Conservation (phyloP, 2,797 vertebrate species). For the Gymnopithys bicolor region DNA sequence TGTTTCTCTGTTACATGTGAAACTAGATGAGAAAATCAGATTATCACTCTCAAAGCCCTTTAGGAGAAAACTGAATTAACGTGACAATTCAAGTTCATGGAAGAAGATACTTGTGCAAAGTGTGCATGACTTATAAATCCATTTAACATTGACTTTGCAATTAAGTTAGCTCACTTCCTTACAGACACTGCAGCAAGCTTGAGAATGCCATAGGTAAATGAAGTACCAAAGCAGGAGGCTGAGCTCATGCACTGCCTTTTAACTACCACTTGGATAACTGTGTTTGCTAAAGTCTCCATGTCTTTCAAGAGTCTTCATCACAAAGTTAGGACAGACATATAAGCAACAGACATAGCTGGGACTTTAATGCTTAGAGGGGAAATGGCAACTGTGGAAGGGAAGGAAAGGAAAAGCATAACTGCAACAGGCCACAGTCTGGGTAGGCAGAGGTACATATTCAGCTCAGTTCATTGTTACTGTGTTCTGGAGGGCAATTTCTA, state of each 20-base stretch:
- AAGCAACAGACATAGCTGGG: not conserved
- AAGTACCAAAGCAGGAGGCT: not conserved
- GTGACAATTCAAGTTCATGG: conserved; percentile 50
- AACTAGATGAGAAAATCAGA: conserved; percentile 60
- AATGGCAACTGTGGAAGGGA: not conserved
- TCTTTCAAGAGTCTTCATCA: not conserved
- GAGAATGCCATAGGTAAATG: not conserved
- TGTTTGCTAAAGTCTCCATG: not conserved
- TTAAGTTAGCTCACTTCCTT: conserved; percentile 41
- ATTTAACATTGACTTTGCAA: conserved; percentile 61
- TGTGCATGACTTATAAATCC: conserved; percentile 36
- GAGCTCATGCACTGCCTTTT: not conserved
- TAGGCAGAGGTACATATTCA: not conserved
- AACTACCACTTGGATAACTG: not conserved
- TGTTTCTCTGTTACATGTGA: not conserved
- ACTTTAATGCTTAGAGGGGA: not conserved
- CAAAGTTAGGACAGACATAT: not conserved
- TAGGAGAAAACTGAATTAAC: conserved; percentile 55
- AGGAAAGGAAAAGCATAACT: not conserved
- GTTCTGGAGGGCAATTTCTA: not conserved
- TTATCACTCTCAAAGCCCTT: conserved; percentile 53
- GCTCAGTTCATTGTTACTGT: not conserved
- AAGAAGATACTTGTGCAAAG: conserved; percentile 51
- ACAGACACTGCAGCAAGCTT: not conserved
- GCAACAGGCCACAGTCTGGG: not conserved